Evolutionary conservation across 2,797 vertebrate species (phyloP).

Genomic region (Gobio occitaniae): DNA sequence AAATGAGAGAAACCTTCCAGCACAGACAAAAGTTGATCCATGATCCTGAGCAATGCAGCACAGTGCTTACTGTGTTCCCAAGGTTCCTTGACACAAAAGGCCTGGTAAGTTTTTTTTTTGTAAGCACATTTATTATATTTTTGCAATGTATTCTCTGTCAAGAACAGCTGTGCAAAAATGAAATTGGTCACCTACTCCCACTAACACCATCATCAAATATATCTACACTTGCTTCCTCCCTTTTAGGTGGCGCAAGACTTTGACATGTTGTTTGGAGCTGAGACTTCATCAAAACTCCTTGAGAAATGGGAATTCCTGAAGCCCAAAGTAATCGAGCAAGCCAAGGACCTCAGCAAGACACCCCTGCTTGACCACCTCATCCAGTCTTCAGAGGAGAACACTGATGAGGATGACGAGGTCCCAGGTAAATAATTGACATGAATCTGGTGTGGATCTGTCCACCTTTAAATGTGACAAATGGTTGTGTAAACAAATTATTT

Average conservation of each 20-base stretch:
- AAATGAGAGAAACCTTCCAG: constrained; percentile 57
- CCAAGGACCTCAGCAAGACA: constrained; percentile 7
- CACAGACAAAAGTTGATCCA: constrained; percentile 48
- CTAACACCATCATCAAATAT: too few species aligned
- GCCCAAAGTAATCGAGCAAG: constrained; percentile 15
- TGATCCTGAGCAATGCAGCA: constrained; percentile 33
- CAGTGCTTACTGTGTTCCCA: constrained; percentile 53
- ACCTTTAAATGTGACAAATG: too few species aligned
- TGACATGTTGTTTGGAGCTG: constrained; percentile 46
- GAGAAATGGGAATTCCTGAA: constrained; percentile 35
- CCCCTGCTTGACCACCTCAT: constrained; percentile 15
- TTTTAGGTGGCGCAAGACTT: constrained; percentile 58
- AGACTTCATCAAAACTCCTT: neutral
- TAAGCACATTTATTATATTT: constrained; percentile 6
- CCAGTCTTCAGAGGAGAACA: constrained; percentile 3
- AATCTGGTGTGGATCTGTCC: neutral
- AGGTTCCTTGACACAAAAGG: constrained; percentile 48
- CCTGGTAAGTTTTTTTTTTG: constrained; percentile 48
- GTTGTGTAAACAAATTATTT: too few species aligned
- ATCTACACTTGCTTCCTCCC: neutral
- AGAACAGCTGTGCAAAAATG: neutral
- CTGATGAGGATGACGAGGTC: too few species aligned
- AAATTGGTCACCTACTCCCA: neutral
- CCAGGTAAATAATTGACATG: too few species aligned
- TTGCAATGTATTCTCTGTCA: too few species aligned